A percentile compares a stretch with the other conserved stretches of the same genome.
These are phyloP conservation scores for Bicyclus anynana DNA, from an alignment of 1,140 invertebrate species.

Conservation along the genomic window DNA sequence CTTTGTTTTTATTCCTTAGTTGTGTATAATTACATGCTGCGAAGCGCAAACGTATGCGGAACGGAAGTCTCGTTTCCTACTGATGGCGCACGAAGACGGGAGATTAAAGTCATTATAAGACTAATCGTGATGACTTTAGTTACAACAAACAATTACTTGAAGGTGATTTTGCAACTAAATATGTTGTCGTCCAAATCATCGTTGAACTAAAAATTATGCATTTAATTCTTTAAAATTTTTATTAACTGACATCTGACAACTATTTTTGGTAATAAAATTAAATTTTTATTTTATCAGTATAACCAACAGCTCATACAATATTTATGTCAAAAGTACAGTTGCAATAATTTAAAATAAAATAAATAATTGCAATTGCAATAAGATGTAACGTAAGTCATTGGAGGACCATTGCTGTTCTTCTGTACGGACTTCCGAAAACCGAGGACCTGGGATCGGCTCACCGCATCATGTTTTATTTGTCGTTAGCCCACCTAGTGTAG, in stretches of 20 bases:
- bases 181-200: not conserved
- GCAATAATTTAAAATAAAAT: too few relatives aligned
- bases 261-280: too few relatives aligned
- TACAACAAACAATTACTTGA: slow-evolving; percentile 41
- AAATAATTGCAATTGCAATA: too few relatives aligned
- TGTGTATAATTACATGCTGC: not conserved
- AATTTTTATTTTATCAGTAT: too few relatives aligned
- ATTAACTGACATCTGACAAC: not conserved
- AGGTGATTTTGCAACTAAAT: slow-evolving; percentile 4
- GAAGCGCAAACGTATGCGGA: slow-evolving; percentile 9
- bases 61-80: slow-evolving; percentile 32
- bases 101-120: slow-evolving; percentile 48
- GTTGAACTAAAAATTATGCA: not conserved
- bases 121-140: slow-evolving; percentile 53
- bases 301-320: too few relatives aligned
- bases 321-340: too few relatives aligned
- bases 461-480: too few relatives aligned
- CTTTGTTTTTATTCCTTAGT: not conserved
- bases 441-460: too few relatives aligned
- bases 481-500: too few relatives aligned
- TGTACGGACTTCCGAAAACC: too few relatives aligned
- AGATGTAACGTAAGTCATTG: too few relatives aligned
- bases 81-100: slow-evolving; percentile 21
- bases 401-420: too few relatives aligned
- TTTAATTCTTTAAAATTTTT: not conserved